Evolutionary conservation across 1,140 invertebrate genomes (phyloP), one percentile per base, ranked within the genome.

Genomic region (Listronotus oregonensis): DNA sequence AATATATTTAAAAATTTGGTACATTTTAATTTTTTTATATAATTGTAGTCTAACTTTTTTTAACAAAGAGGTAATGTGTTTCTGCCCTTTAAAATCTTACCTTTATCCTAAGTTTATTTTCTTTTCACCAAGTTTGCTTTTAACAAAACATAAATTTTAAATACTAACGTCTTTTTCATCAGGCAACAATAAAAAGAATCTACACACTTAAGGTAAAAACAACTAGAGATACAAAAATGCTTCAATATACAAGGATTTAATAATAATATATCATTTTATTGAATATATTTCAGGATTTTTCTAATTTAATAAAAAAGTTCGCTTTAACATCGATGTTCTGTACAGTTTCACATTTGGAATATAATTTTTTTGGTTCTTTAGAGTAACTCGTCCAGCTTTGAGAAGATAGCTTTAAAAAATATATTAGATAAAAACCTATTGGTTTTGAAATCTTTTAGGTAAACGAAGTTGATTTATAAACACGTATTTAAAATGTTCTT

Each of bases 121-220:
- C 6, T 18, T 42, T 27, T 27, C 56, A 37, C 32, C 34, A 59
- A 59, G 56, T 32, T 47, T 49, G 31, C 10, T 21, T 43, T 44
- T 27, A 18, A 59, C 32, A 31, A 18, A 32, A 59, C 11, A 5
- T 46, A 34, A 32, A 47, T 46, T 31, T 57, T 42, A 46, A 42
- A 32, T 43, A 18, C 56, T 59, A 59, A 59, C 37, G 4, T 64
- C 37, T 51, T 51, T 17, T 50, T 54, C 21, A 52, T 59, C 46
- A 59, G 64, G 64, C 56, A 66, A 59, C 55, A 59, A 66, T 59
- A 50, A 66, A 66, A 66, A 46, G 46, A 55, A 32, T 66, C 64
- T 66, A 60, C 58, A 66, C 64, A 66, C 64, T 66, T 55, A 66
- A 60, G 56, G 57, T 66, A 66, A 66, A 66, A 66, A 66, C 64